Base-by-base conservation (phyloP, 1,140 invertebrate genomes). In the Cherax destructor region DNA sequence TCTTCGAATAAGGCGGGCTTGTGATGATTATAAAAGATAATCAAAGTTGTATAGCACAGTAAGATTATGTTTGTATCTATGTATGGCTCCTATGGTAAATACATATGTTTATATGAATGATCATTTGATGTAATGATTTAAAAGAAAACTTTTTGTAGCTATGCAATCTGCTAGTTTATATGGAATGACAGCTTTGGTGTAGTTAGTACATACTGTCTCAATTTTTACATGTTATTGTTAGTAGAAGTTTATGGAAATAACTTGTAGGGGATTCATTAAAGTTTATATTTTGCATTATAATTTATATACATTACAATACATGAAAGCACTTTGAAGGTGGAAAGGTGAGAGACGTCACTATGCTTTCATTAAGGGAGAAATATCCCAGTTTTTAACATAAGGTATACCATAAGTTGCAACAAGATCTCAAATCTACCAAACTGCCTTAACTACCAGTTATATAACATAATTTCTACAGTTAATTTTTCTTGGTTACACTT, bases 231-330 rank as follows among this genome's bases (percentile, higher is more conserved):
- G 83, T 85, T 85, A 85, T 81, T 81, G 79, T 81, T 81, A 56
- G 78, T 79, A 50, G 79, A 81, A 81, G 50, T 81, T 85, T 74
- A 85, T 85, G 83, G 59, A 85, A 74, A 85, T 72, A 85, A 85
- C 69, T 69, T 85, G 83, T 85, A 85, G 83, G 59, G 83, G 59
- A 72, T 85, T 69, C 69, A 85, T 52, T 85, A 74, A 85, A 85
- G 24, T 85, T 85, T 85, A 85, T 85, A 85, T 85, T 85, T 85
- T 85, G 69, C 83, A 85, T 85, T 85, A 85, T 85, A 72, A 85
- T 85, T 85, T 85, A 85, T 85, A 85, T 85, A 85, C 83, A 50
- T 81, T 81, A 81, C n/a, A 59, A 59, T 81, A 74, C 69, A 85
- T 85, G 30, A 56, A 81, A 56, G 56, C 50, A 52, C 50, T 81